Percentiles rank a stretch among this genome's conserved stretches.
These are phyloP conservation scores for Propithecus coquereli DNA, from an alignment of 2,113 vertebrate species.

Conservation along the genomic window DNA sequence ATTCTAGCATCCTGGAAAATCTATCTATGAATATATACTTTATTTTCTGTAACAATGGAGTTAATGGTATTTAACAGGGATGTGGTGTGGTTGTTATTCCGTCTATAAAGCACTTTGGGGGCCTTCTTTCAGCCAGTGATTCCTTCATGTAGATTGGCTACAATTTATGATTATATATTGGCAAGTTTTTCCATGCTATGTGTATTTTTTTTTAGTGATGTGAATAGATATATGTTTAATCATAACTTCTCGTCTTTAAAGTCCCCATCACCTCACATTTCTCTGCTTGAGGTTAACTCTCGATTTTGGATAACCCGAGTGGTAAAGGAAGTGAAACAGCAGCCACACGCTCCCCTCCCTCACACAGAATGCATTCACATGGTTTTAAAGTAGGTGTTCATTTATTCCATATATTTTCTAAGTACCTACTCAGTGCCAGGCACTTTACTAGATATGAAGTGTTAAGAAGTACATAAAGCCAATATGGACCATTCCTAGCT, in stretches of 20 bases:
- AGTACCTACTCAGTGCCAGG: not conserved
- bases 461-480: not conserved
- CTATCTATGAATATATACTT: not conserved
- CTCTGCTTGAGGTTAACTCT: not conserved
- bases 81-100: not conserved
- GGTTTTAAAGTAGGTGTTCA: not conserved
- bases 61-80: not conserved
- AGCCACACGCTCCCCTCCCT: not conserved
- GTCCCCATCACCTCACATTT: not conserved
- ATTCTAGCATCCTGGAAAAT: not conserved
- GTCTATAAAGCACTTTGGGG: not conserved
- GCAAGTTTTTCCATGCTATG: not conserved
- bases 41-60: not conserved
- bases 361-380: not conserved
- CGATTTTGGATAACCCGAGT: not conserved
- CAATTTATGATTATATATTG: not conserved
- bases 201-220: not conserved
- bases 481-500: not conserved
- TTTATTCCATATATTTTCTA: not conserved
- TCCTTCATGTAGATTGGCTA: not conserved
- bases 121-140: not conserved
- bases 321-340: not conserved
- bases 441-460: not conserved
- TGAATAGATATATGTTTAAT: not conserved
- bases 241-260: not conserved